Base-by-base conservation (phyloP, 2,113 vertebrate genomes). In the Coptodon bakossiorum region DNA sequence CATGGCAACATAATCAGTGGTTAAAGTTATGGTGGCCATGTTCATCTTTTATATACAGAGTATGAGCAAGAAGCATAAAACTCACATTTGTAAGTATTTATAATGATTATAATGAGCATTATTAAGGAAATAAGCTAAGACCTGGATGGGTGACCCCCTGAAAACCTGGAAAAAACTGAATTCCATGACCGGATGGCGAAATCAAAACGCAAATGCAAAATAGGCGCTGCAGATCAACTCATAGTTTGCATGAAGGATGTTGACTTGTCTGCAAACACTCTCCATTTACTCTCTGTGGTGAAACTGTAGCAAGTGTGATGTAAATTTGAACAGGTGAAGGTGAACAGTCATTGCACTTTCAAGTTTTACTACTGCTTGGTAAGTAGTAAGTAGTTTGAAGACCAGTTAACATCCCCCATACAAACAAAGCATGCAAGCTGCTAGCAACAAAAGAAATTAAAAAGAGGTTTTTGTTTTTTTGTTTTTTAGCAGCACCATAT, bases 401-500 rank as follows among this genome's bases (percentile, higher is more conserved):
- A 56, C n/a, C 22, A 56, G 53, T 56, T 24, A 22, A 5, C 53
- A 56, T 56, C 53, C 22, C 11, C 22, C 10, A 24, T 56, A 10
- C n/a, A 56, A 56, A 24, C 3, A n/a, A 54, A 54, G n/a, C 53
- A 54, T 54, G 10, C n/a, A 54, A 24, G 19, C n/a, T 24, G n/a
- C n/a, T 54, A 24, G n/a, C 10, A 22, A 54, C 9, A 11, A 22
- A 54, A 54, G n/a, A 22, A 54, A 54, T 12, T 22, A 11, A 22
- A 54, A n/a, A 6, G 52, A 53, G 19, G 52, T 10, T 53, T 53
- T 10, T n/a, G 1, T 0, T 59, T 4, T 12, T 8, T 5, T 10
- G 9, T 9, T 38, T 38, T 61, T 61, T 34, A 31, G 34, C 63
- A 40, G 19, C 36, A 40, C 36, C 36, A 22, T 40, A 24, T 61